A percentile compares a stretch with the other conserved stretches of the same genome.
Conservation (phyloP, 2,888 invertebrate genomes). For the Tipula lateralis region DNA sequence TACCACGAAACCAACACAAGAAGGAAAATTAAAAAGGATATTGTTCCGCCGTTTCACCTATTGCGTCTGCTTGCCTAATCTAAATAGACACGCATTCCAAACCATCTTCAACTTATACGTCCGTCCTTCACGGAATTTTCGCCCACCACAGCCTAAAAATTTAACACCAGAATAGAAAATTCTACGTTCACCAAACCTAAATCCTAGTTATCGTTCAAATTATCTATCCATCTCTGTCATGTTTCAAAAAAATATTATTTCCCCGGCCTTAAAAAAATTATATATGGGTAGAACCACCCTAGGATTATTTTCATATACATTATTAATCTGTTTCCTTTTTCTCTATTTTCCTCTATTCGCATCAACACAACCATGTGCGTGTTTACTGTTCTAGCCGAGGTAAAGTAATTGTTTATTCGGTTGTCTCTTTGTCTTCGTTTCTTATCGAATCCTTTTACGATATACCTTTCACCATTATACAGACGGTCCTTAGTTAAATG, state of each 20-base stretch:
- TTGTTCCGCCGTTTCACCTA: no score
- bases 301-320: neutral
- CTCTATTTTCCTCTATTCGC: neutral
- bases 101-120: no score
- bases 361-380: neutral
- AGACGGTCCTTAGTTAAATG: neutral
- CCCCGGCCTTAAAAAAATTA: neutral
- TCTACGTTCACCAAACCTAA: neutral
- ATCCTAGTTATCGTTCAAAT: neutral
- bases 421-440: neutral
- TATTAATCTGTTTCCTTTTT: neutral
- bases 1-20: no score
- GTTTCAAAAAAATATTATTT: neutral
- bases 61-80: no score
- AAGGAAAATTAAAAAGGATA: no score
- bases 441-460: neutral
- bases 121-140: no score
- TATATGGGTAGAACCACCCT: neutral
- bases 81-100: no score
- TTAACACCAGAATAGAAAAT: neutral
- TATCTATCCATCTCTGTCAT: constrained; percentile 7
- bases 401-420: neutral
- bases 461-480: neutral
- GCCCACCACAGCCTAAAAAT: neutral
- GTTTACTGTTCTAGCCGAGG: neutral